phyloP scores from a whole-genome alignment of 2,113 vertebrate species.

The Megaleporinus macrocephalus region DNA sequence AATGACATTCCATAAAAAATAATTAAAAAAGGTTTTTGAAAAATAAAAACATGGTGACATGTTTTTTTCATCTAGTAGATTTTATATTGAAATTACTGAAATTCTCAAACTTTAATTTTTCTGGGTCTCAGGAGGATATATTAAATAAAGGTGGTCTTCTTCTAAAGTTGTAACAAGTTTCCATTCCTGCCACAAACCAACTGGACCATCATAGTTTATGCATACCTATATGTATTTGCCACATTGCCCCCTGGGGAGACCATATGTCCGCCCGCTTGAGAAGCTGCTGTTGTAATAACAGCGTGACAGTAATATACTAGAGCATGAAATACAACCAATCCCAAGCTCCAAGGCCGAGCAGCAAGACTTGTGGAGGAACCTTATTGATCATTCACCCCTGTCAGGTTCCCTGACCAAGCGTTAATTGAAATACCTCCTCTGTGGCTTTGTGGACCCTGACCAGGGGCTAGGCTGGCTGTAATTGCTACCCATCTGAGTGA shows the following conservation, averaged over 20 bases:
- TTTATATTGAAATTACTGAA: too few species aligned
- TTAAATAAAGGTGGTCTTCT: too few species aligned
- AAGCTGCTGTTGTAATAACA: neutral
- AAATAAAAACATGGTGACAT: too few species aligned
- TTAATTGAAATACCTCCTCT: constrained; percentile 16
- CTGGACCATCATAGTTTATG: too few species aligned
- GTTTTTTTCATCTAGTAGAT: too few species aligned
- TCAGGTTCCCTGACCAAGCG: neutral
- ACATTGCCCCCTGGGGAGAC: neutral
- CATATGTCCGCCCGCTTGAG: neutral
- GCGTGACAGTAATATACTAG: neutral
- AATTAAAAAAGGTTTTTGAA: too few species aligned
- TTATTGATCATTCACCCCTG: neutral
- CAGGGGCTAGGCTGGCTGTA: neutral
- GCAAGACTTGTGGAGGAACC: neutral
- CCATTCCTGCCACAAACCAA: too few species aligned
- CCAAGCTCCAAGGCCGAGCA: neutral
- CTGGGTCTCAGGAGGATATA: too few species aligned
- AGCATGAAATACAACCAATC: neutral
- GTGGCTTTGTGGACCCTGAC: neutral
- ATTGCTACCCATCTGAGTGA: neutral
- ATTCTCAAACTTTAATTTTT: too few species aligned
- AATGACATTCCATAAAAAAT: too few species aligned
- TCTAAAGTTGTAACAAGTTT: too few species aligned
- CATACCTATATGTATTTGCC: neutral